Base-by-base conservation (phyloP, 2,113 vertebrate species). In the Semnopithecus entellus region DNA sequence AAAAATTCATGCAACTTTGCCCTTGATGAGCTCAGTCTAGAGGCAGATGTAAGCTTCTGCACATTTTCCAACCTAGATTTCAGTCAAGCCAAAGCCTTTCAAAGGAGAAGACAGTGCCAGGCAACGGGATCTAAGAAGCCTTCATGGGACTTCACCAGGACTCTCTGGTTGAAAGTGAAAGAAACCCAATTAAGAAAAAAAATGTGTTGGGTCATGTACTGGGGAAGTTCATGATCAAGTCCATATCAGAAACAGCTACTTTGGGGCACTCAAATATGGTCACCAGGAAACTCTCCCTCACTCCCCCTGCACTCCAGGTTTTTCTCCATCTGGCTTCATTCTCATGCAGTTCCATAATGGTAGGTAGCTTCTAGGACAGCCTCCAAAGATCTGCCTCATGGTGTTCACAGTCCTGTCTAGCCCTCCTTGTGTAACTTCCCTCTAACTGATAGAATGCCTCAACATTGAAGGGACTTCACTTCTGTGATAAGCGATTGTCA, bases 191-290 rank as follows among this genome's bases (percentile, higher is more conserved):
- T 61, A 27, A 57, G 35, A 1, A 23, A 20, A 78, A 25, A 13
- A 32, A 40, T 0, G 5, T 27, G 52, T 5, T 82, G 32, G 16
- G 27, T 55, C 45, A 20, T 2, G 4, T 30, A 4, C 55, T 32
- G 9, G 13, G n/a, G 11, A 94, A 73, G 45, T 48, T 79, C 50
- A n/a, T 30, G 43, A 64, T 38, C 52, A 50, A 38, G 52, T 45
- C 73, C 52, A 1, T 3, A 32, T 10, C 35, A 48, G 57, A 57
- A 91, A 45, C 16, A 27, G 66, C 48, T 32, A 14, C 27, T 27
- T 25, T 7, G 0, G 32, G 75, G 40, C 1, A 25, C 27, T 50
- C 59, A 14, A 14, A 5, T 2, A 9, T 0, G 38, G 48, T 35
- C 22, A 23, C 76, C 13, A 18, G 70, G n/a, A 92, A 9, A 35